Percentiles rank a stretch among this genome's conserved stretches.
Evolutionary conservation across 2,113 vertebrate species (phyloP).

Genomic region (Aramus guarauna): DNA sequence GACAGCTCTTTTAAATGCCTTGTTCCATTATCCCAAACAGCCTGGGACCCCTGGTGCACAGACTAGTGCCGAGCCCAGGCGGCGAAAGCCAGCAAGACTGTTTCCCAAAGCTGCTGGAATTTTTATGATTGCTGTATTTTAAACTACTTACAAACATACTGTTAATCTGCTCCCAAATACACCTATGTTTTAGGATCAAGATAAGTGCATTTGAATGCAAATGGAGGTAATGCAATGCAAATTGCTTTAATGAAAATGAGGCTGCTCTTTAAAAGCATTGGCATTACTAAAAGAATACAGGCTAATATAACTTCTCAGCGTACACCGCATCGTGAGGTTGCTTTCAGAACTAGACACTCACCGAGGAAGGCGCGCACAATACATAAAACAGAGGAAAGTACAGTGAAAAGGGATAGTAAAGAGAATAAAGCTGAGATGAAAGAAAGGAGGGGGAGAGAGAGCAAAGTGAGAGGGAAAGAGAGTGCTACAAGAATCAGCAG

Average conservation of each 20-base stretch:
- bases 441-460: background rate
- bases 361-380: background rate
- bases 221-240: slow-evolving; percentile 15
- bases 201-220: slow-evolving; percentile 24
- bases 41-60: background rate
- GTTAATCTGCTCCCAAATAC: slow-evolving; percentile 24
- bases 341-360: background rate
- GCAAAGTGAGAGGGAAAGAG: background rate
- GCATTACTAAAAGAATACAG: background rate
- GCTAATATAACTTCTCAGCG: background rate
- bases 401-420: background rate
- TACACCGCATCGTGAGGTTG: background rate
- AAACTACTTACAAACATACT: background rate
- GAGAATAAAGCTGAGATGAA: background rate
- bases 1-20: background rate
- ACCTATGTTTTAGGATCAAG: slow-evolving; percentile 15
- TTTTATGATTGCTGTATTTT: slow-evolving; percentile 42
- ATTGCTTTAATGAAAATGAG: slow-evolving; percentile 7
- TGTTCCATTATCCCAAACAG: slow-evolving; percentile 7
- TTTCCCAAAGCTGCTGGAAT: slow-evolving; percentile 18
- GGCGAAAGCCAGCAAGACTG: background rate
- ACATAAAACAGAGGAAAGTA: background rate
- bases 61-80: background rate
- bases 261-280: background rate
- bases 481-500: background rate